Conservation (phyloP, 2,888 invertebrate genomes). For the Cartodere bifasciata region DNA sequence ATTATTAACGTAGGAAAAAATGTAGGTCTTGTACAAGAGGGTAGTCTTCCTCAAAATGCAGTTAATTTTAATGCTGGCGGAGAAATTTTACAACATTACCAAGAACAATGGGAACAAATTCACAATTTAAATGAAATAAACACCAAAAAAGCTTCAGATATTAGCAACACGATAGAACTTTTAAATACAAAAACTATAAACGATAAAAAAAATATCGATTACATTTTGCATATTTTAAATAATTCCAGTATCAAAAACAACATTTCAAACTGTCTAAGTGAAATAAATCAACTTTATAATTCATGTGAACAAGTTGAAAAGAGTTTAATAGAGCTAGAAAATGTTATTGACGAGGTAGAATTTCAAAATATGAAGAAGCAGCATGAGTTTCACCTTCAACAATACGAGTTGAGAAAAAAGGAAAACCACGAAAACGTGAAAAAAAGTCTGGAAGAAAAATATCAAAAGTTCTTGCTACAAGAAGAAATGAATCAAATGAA, state of each 20-base stretch:
- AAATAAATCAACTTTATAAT: slow-evolving; percentile 41
- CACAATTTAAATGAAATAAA: slow-evolving; percentile 57
- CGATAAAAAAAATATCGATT: slow-evolving; percentile 24
- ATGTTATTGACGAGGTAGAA: slow-evolving; percentile 54
- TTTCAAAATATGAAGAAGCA: slow-evolving; percentile 58
- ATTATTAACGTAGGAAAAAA: slow-evolving; percentile 21
- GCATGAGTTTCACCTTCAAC: slow-evolving; percentile 55
- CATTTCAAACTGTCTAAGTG: slow-evolving; percentile 40
- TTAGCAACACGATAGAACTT: slow-evolving; percentile 37
- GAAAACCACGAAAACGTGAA: slow-evolving; percentile 35
- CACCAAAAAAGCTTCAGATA: slow-evolving; percentile 45
- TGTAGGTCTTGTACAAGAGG: slow-evolving; percentile 19
- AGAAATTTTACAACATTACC: slow-evolving; percentile 54
- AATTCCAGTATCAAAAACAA: slow-evolving; percentile 28
- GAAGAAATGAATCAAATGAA: slow-evolving; percentile 43
- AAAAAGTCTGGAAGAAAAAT: slow-evolving; percentile 38
- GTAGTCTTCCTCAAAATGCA: slow-evolving; percentile 12
- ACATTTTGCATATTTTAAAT: slow-evolving; percentile 26
- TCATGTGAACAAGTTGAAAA: slow-evolving; percentile 51
- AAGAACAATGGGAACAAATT: slow-evolving; percentile 57
- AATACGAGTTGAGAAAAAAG: slow-evolving; percentile 49
- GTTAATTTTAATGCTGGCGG: slow-evolving; percentile 52
- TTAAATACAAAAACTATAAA: slow-evolving; percentile 25
- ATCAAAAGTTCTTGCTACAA: slow-evolving; percentile 42
- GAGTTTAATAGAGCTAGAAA: slow-evolving; percentile 50